Base-by-base conservation (phyloP, 2,113 vertebrate species). In the Grammomys dolichurus region DNA sequence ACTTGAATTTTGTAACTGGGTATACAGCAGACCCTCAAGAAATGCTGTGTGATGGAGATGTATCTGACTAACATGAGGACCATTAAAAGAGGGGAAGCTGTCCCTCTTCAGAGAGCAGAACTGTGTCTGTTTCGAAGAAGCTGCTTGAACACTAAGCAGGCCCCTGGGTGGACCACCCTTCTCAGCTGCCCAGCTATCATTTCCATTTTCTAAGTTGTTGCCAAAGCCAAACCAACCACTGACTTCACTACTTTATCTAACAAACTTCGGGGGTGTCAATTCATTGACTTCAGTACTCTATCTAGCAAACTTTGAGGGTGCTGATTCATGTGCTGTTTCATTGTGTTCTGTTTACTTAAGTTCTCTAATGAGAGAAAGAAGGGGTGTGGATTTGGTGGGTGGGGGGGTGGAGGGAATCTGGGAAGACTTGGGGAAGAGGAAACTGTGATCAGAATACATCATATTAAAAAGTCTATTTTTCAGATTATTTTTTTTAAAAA, bases 221-320 rank as follows among this genome's bases (percentile, higher is more conserved):
- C 92, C 67, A 76, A 70, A 93, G 80, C 60, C 72, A 70, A 93
- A 75, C 67, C 72, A 81, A 85, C 31, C 48, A 43, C 65, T 90
- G n/a, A 46, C 43, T 51, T 87, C 54, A 54, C 88, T 63, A 56
- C 73, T 76, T 36, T 33, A 11, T 33, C 58, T 63, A 69, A 72
- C 51, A 93, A 40, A 46, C 88, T 84, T 67, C 16, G 13, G 48
- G 54, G 43, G 31, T 70, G 31, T 40, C 33, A 54, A 56, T 33
- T 33, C 67, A 69, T 63, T 87, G n/a, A n/a, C 54, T 48, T 87
- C 54, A 54, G 81, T 67, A 56, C 73, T 80, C 31, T 72, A 7
- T 24, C 54, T 46, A 75, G 81, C 65, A 94, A 40, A 40, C 81
- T 85, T 60, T n/a, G 58, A 40, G 54, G 46, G 26, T 76, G 31